These are phyloP conservation scores for Leptopterna dolabrata DNA, from an alignment of 2,888 invertebrate genomes.

Conservation along the genomic window DNA sequence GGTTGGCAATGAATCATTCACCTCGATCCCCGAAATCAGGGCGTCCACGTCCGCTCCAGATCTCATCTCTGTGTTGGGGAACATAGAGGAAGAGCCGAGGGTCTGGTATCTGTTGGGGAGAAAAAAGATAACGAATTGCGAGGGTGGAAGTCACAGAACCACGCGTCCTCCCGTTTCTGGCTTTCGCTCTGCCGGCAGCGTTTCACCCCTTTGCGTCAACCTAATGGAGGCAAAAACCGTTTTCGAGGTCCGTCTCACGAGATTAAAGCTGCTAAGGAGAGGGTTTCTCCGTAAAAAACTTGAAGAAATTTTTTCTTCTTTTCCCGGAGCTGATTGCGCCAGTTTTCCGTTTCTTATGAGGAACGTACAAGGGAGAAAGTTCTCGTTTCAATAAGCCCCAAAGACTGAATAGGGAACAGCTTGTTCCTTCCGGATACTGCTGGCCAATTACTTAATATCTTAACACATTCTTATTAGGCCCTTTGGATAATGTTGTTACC, in stretches of 20 bases:
- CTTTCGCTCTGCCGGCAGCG: neutral
- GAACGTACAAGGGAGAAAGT: neutral
- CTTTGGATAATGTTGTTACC: too few relatives aligned
- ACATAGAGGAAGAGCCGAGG: neutral
- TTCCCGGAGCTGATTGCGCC: neutral
- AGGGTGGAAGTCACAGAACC: constrained; percentile 1
- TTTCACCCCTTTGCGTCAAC: neutral
- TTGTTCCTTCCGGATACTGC: neutral
- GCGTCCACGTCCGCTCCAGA: constrained; percentile 2
- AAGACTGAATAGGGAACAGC: neutral
- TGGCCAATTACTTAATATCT: neutral
- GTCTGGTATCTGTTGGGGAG: neutral
- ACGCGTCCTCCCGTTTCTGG: neutral
- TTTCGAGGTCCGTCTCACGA: constrained; percentile 11
- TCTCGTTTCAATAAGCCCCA: neutral
- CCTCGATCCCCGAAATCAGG: neutral
- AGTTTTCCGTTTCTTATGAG: neutral
- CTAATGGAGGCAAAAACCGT: constrained; percentile 2
- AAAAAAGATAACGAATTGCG: constrained; percentile 7
- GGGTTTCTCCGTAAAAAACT: neutral
- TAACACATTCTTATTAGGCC: too few relatives aligned
- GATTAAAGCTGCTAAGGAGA: neutral
- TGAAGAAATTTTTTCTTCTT: neutral
- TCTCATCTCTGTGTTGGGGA: neutral
- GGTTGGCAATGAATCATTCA: neutral